Evolutionary conservation across 2,113 vertebrate genomes (phyloP).

Genomic region (Chamaetylas fuelleborni): DNA sequence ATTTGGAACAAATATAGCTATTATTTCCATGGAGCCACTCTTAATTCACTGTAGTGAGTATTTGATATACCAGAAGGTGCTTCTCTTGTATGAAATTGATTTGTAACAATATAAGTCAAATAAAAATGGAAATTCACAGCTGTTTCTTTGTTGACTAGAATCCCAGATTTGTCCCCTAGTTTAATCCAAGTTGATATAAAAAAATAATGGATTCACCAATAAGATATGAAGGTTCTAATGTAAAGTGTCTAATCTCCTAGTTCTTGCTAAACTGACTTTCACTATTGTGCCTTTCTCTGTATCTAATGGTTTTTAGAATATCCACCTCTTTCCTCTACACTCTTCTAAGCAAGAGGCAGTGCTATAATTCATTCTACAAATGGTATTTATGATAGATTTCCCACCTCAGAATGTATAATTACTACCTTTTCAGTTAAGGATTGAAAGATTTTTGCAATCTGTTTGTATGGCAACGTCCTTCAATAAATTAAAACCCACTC

Average conservation of each 20-base stretch:
- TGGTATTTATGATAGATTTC: background rate
- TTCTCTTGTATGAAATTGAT: background rate
- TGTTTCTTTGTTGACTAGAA: constrained; percentile 16
- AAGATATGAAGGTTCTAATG: background rate
- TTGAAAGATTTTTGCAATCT: background rate
- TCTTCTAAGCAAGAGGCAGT: background rate
- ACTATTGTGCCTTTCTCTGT: background rate
- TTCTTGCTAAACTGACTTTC: background rate
- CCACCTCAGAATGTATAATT: background rate
- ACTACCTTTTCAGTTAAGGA: background rate
- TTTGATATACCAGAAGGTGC: constrained; percentile 9
- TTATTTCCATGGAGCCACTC: background rate
- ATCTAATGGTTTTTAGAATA: background rate
- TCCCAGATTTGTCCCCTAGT: background rate
- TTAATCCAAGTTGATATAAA: background rate
- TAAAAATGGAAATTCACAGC: background rate
- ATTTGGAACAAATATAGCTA: background rate
- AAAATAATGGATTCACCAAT: background rate
- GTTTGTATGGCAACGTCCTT: background rate
- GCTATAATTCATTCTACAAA: background rate
- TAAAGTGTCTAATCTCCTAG: background rate
- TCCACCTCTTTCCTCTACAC: background rate
- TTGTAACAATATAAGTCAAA: background rate
- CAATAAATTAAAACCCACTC: background rate
- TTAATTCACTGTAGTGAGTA: background rate